Conservation (phyloP, 2,888 invertebrate genomes). For the Ptilodon capucinus region DNA sequence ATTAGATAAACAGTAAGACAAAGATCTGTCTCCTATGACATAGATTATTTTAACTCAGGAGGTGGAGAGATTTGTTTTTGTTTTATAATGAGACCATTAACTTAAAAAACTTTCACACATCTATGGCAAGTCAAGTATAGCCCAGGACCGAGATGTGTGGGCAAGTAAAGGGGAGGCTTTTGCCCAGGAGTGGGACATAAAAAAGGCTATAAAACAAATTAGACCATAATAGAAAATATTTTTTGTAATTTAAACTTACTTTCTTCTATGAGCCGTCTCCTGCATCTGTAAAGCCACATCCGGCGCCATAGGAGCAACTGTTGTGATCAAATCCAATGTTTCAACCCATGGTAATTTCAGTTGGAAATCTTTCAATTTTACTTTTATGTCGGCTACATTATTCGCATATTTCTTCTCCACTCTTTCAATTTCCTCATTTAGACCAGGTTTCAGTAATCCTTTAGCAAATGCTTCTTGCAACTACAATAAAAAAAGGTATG, state of each 20-base stretch:
- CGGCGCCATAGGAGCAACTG: slow-evolving; percentile 91
- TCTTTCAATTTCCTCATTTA: slow-evolving; percentile 86
- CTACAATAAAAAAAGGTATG: slow-evolving; percentile 74
- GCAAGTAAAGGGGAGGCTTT: too few relatives aligned
- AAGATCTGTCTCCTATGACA: too few relatives aligned
- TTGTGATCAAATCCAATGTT: slow-evolving; percentile 89
- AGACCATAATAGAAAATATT: too few relatives aligned
- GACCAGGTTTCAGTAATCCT: slow-evolving; percentile 92
- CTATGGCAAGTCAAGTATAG: background rate
- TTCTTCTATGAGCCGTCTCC: slow-evolving; percentile 88
- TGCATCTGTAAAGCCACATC: slow-evolving; percentile 90
- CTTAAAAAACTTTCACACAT: too few relatives aligned
- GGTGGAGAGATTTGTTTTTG: too few relatives aligned
- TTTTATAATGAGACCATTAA: too few relatives aligned
- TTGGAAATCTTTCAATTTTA: slow-evolving; percentile 87
- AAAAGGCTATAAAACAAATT: too few relatives aligned
- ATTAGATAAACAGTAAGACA: too few relatives aligned
- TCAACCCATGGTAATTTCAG: slow-evolving; percentile 93
- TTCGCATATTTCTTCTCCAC: slow-evolving; percentile 85
- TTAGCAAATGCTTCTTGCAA: slow-evolving; percentile 94
- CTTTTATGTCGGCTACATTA: slow-evolving; percentile 87
- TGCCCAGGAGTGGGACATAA: too few relatives aligned
- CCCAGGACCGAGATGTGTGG: too few relatives aligned
- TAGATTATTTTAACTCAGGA: too few relatives aligned
- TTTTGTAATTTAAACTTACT: slow-evolving; percentile 54